Conservation (phyloP, 1,140 invertebrate genomes). For the Bombus superbus region DNA sequence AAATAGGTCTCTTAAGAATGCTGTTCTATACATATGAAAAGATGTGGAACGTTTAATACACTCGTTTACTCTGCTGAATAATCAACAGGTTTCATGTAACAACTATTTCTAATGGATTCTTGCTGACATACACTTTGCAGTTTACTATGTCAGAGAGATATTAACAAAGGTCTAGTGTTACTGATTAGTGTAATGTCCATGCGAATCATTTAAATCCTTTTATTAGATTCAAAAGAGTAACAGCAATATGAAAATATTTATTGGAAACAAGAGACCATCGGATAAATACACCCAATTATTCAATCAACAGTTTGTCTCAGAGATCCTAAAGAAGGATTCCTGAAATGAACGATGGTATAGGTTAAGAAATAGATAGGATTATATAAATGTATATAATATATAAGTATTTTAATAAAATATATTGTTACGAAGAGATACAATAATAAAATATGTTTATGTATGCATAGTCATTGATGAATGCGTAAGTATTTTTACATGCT, state of each 20-base stretch:
- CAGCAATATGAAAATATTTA: constrained; percentile 41
- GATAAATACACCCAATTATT: constrained; percentile 63
- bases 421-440: constrained; percentile 73
- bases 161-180: constrained; percentile 1
- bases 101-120: background rate
- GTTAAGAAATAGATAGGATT: constrained; percentile 66
- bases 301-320: constrained; percentile 73
- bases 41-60: background rate
- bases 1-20: constrained; percentile 57
- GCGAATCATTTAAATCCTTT: background rate
- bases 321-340: constrained; percentile 71
- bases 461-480: constrained; percentile 76
- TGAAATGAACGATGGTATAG: constrained; percentile 69
- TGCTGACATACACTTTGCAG: background rate
- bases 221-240: background rate
- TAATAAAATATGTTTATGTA: constrained; percentile 75
- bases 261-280: constrained; percentile 65
- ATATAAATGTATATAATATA: constrained; percentile 78
- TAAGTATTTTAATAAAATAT: constrained; percentile 74
- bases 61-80: constrained; percentile 11
- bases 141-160: background rate
- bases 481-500: constrained; percentile 79
- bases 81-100: background rate
- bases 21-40: constrained; percentile 24
- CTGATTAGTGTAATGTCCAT: background rate